Percentiles rank a stretch among this genome's conserved stretches.
Conservation (phyloP, 2,888 invertebrate species). For the Phytoseiulus persimilis region DNA sequence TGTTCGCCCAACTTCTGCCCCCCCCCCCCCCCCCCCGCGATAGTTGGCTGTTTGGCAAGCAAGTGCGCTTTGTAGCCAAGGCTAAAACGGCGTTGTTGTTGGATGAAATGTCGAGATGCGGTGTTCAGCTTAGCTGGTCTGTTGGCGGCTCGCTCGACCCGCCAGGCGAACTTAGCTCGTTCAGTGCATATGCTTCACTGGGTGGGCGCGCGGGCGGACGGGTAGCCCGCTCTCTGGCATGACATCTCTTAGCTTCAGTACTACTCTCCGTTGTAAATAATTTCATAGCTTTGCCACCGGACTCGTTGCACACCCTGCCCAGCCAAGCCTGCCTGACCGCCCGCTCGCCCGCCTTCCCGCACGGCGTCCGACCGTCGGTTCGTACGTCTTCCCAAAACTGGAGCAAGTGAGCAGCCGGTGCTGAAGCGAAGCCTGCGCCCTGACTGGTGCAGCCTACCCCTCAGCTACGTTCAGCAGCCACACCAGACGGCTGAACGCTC, state of each 20-base stretch:
- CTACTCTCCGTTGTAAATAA: not conserved
- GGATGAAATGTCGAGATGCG: not conserved
- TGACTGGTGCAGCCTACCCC: not conserved
- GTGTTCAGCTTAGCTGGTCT: not conserved
- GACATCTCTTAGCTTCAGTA: not conserved
- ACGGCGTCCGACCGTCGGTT: not conserved
- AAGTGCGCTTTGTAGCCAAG: not conserved
- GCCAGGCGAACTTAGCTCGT: not conserved
- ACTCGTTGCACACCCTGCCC: not conserved
- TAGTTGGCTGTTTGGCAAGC: not conserved
- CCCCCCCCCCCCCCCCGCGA: not conserved
- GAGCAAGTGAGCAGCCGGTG: not conserved
- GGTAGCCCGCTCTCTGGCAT: not conserved
- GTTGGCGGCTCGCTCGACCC: not conserved
- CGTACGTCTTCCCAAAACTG: not conserved
- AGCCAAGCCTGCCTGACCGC: not conserved
- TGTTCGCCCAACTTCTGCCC: not conserved
- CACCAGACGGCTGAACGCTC: not conserved
- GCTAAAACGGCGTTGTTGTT: not conserved
- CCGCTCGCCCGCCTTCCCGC: not conserved
- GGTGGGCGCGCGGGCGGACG: not conserved
- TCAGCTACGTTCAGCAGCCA: not conserved
- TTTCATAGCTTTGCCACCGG: not conserved
- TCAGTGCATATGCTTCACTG: not conserved
- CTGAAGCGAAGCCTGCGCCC: not conserved